A percentile compares a stretch with the other conserved stretches of the same genome.
Evolutionary conservation across 2,797 vertebrate genomes (phyloP).

Genomic region (Manis pentadactyla): DNA sequence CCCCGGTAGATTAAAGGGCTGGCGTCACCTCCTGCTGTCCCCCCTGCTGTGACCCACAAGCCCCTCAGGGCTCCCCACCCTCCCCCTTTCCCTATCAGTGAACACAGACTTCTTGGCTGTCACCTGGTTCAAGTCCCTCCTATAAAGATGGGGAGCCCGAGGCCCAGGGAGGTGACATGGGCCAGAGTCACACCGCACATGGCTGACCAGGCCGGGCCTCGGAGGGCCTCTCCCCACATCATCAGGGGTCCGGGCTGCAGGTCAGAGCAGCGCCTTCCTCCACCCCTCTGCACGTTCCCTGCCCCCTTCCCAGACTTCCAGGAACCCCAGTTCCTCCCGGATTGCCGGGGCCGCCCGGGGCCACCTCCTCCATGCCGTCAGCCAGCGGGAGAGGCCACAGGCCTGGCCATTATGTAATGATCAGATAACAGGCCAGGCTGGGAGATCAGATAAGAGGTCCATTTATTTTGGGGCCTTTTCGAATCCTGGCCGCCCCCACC

Average conservation of each 20-base stretch:
- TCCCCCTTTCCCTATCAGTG: not conserved
- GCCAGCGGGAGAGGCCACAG: slow-evolving; percentile 81
- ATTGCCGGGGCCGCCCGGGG: slow-evolving; percentile 56
- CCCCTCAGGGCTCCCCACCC: not conserved
- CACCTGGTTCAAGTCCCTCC: not conserved
- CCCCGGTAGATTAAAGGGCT: not conserved
- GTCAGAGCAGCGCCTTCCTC: not conserved
- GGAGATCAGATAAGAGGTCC: slow-evolving; percentile 87
- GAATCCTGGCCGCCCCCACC: slow-evolving; percentile 70
- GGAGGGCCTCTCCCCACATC: not conserved
- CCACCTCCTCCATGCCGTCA: slow-evolving; percentile 79
- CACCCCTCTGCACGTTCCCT: slow-evolving; percentile 63
- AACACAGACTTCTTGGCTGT: not conserved
- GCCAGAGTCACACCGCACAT: not conserved
- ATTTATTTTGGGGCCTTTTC: slow-evolving; percentile 87
- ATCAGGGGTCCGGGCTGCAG: not conserved
- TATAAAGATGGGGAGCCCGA: not conserved
- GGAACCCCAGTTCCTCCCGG: slow-evolving; percentile 79
- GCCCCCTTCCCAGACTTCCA: slow-evolving; percentile 77
- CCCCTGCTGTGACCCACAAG: not conserved
- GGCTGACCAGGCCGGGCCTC: not conserved
- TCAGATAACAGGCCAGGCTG: slow-evolving; percentile 90
- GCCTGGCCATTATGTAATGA: slow-evolving; percentile 89
- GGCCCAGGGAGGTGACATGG: fast-evolving
- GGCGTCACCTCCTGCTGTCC: not conserved